Percentiles rank a stretch among this genome's conserved stretches.
phyloP scores from a whole-genome alignment of 2,888 invertebrate genomes.

The Caenorhabditis imperialis region DNA sequence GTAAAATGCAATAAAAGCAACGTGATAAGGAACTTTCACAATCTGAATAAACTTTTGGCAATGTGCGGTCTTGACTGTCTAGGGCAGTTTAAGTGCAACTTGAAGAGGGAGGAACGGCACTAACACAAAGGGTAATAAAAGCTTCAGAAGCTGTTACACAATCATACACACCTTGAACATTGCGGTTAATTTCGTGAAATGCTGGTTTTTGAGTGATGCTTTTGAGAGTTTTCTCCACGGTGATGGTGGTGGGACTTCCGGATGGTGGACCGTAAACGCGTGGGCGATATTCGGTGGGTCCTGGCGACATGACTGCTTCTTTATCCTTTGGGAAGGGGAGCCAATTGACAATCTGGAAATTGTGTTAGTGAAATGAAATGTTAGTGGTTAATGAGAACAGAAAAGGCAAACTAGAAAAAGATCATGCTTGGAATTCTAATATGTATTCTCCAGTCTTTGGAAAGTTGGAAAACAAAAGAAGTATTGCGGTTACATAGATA shows the following conservation, averaged over 20 bases:
- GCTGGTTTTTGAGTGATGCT: conserved; percentile 7
- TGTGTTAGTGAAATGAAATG: conserved; percentile 2
- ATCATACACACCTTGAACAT: conserved; percentile 39
- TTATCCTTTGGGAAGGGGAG: conserved; percentile 10
- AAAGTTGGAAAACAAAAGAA: no score
- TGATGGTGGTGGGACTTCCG: background rate
- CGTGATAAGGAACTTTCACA: conserved; percentile 26
- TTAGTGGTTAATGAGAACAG: background rate
- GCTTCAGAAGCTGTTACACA: conserved; percentile 1
- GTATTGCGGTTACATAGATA: no score
- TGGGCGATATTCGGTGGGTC: conserved; percentile 33
- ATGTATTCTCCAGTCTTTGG: no score
- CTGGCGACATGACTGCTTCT: conserved; percentile 28
- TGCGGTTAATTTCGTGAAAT: conserved; percentile 11
- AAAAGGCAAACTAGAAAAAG: background rate
- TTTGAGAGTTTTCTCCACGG: background rate
- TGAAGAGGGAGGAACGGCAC: conserved; percentile 11
- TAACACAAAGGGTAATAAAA: conserved; percentile 41
- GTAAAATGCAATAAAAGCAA: conserved; percentile 17
- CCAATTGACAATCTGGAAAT: background rate
- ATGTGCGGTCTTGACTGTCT: conserved; percentile 23
- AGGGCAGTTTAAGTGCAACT: background rate
- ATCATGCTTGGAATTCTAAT: no score
- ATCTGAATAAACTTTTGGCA: conserved; percentile 37
- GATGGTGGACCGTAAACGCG: conserved; percentile 2